These are phyloP conservation scores for Myotis planiceps DNA, from an alignment of 2,797 vertebrate genomes.

Conservation along the genomic window DNA sequence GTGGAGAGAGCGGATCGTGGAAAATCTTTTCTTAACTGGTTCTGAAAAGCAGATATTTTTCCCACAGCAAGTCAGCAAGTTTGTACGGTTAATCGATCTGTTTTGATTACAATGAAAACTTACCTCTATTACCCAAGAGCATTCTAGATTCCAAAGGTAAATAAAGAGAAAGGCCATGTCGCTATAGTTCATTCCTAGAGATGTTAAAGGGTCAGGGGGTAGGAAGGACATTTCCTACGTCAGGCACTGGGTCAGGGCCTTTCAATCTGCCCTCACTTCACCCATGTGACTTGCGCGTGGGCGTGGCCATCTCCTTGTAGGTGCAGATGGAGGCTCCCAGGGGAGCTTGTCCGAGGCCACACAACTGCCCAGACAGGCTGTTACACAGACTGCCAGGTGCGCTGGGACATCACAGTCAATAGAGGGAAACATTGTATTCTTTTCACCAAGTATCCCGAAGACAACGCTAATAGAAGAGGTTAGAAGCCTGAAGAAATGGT, in stretches of 20 bases:
- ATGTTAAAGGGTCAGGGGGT: not conserved
- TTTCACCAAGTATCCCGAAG: not conserved
- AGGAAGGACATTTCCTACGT: not conserved
- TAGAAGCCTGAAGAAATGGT: not conserved
- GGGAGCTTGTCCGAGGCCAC: not conserved
- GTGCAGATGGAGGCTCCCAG: not conserved
- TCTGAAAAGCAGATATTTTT: not conserved
- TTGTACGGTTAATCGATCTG: not conserved
- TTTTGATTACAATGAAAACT: constrained; percentile 14
- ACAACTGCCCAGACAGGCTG: not conserved
- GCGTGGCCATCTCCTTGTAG: not conserved
- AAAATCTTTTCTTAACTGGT: not conserved
- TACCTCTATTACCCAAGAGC: not conserved
- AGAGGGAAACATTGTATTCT: not conserved
- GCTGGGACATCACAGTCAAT: not conserved
- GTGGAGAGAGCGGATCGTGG: not conserved
- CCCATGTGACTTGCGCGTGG: too few species aligned
- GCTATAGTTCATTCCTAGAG: not conserved
- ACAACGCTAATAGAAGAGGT: not conserved
- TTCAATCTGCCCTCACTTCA: not conserved
- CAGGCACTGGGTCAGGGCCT: not conserved
- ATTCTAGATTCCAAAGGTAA: not conserved
- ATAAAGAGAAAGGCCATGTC: not conserved
- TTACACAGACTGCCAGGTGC: not conserved
- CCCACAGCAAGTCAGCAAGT: not conserved